These are phyloP conservation scores for Pseudomyrmex gracilis DNA, from an alignment of 1,140 invertebrate species.

Conservation along the genomic window DNA sequence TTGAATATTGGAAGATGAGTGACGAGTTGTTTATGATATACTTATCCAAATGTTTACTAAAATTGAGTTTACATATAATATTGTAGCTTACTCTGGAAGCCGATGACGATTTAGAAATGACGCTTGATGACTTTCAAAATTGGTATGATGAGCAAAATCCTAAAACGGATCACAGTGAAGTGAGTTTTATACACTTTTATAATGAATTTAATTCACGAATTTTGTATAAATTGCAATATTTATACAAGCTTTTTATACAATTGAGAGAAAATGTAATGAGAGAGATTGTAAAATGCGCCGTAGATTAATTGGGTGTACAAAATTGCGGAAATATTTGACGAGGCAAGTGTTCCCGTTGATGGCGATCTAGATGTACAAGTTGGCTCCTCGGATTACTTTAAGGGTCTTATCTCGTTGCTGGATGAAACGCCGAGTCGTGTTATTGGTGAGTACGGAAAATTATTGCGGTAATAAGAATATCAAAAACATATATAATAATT, in stretches of 20 bases:
- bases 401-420: conserved; percentile 21
- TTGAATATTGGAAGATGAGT: neutral
- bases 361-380: neutral
- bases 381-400: neutral
- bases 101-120: neutral
- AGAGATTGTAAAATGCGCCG: neutral
- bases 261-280: too few species aligned
- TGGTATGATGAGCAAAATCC: neutral
- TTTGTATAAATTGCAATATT: too few species aligned
- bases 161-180: conserved; percentile 15
- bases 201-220: too few species aligned
- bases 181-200: conserved; percentile 3
- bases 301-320: conserved; percentile 59
- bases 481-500: too few species aligned
- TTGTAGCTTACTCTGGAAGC: neutral
- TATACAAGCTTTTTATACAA: too few species aligned
- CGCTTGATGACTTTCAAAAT: conserved; percentile 24
- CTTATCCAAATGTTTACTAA: neutral
- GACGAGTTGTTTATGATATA: too few species aligned
- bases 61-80: neutral
- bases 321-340: neutral
- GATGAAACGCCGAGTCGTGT: conserved; percentile 49
- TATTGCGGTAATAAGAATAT: too few species aligned
- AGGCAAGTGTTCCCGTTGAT: conserved; percentile 16
- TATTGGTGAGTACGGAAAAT: conserved; percentile 39